Evolutionary conservation across 2,888 invertebrate genomes (phyloP).

Genomic region (Spatulosminthurus flaviceps): DNA sequence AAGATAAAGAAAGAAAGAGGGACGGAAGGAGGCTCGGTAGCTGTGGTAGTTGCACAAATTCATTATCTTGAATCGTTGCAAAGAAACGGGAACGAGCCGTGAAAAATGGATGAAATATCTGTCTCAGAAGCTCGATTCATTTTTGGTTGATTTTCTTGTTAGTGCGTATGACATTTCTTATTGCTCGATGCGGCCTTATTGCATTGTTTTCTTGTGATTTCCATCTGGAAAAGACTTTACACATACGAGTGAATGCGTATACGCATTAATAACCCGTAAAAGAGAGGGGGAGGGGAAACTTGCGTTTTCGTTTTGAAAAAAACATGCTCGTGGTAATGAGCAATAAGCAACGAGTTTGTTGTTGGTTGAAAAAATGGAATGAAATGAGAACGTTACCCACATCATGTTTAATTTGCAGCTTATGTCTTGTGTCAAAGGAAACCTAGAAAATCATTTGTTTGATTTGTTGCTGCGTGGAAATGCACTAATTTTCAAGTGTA

Average conservation of each 20-base stretch:
- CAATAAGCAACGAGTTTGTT: neutral
- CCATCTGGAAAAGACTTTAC: neutral
- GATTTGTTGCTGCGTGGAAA: too few species aligned
- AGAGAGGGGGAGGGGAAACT: too few species aligned
- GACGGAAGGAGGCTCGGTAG: neutral
- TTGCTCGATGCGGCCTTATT: slow-evolving; percentile 3
- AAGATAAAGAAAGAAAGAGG: neutral
- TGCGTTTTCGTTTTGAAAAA: neutral
- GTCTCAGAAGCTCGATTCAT: slow-evolving; percentile 44
- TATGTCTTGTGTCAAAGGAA: too few species aligned
- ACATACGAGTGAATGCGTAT: too few species aligned
- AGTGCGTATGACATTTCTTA: slow-evolving; percentile 28
- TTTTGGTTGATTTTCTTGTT: slow-evolving; percentile 43
- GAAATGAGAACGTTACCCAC: too few species aligned
- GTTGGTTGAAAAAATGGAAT: neutral
- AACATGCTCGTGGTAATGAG: neutral
- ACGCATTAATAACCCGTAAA: too few species aligned
- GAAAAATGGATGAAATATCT: slow-evolving; percentile 44
- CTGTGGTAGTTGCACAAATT: neutral
- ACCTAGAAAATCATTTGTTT: too few species aligned
- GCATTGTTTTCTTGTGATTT: slow-evolving; percentile 26
- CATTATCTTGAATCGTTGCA: neutral
- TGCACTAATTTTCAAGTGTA: too few species aligned
- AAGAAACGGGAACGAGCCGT: neutral
- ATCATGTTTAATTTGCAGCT: too few species aligned